Percentiles rank a stretch among this genome's conserved stretches.
phyloP scores from a whole-genome alignment of 92 coral and sea anemone species.

The Paragorgia papillata region DNA sequence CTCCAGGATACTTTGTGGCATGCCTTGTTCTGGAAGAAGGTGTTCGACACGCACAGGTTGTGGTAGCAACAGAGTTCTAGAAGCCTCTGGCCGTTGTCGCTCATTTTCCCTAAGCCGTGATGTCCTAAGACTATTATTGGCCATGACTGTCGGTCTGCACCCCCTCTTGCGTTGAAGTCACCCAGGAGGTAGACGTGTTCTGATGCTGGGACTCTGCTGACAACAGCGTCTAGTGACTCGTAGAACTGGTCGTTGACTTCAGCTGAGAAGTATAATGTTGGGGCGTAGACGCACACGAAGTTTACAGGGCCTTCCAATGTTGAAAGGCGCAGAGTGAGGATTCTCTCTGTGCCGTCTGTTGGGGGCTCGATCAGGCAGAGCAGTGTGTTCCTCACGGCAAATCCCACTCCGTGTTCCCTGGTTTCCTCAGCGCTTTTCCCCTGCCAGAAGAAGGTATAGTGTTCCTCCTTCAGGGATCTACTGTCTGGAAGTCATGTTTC shows the following conservation, averaged over 20 bases:
- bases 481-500: conserved; percentile 38
- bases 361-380: conserved; percentile 34
- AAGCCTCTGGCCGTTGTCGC: conserved; percentile 53
- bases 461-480: conserved; percentile 21
- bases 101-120: conserved; percentile 47
- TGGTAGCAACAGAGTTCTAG: conserved; percentile 39
- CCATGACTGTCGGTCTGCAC: conserved; percentile 50
- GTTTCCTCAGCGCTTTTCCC: conserved; percentile 28
- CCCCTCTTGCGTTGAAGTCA: conserved; percentile 57
- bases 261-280: conserved; percentile 39
- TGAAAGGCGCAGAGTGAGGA: conserved; percentile 46
- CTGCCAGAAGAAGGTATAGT: conserved; percentile 55
- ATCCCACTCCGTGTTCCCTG: conserved; percentile 55
- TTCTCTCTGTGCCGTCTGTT: conserved; percentile 39
- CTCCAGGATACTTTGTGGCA: conserved; percentile 46
- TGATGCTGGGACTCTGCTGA: conserved; percentile 40
- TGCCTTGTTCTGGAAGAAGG: conserved; percentile 37
- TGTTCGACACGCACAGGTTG: conserved; percentile 39
- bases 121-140: conserved; percentile 32
- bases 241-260: conserved; percentile 61
- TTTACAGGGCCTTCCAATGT: conserved; percentile 38
- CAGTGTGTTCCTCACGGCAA: conserved; percentile 54
- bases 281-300: conserved; percentile 50
- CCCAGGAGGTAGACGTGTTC: conserved; percentile 32
- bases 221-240: conserved; percentile 31